These are phyloP conservation scores for Chelmon rostratus DNA, from an alignment of 2,797 vertebrate species.

Conservation along the genomic window DNA sequence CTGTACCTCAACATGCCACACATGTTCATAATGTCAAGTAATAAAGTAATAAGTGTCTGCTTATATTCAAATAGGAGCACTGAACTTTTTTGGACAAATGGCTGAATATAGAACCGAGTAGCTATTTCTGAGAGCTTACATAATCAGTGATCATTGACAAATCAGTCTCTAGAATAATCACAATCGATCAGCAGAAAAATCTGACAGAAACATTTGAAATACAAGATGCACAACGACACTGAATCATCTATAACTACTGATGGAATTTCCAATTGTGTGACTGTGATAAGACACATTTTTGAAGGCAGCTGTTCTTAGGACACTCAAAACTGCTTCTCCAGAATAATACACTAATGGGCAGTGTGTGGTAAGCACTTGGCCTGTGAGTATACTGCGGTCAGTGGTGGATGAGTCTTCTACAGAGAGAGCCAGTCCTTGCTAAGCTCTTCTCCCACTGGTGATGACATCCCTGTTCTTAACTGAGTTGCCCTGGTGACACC, in stretches of 20 bases:
- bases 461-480: conserved; percentile 53
- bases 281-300: not conserved
- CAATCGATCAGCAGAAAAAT: not conserved
- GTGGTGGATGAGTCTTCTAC: conserved; percentile 31
- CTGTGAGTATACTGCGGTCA: conserved; percentile 42
- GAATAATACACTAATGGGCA: conserved; percentile 10
- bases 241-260: not conserved
- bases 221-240: not conserved
- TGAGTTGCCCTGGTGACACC: conserved; percentile 68
- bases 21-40: not conserved
- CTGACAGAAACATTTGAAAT: not conserved
- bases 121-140: not conserved
- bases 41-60: not conserved
- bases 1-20: not conserved
- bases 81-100: not conserved
- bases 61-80: conserved; percentile 15
- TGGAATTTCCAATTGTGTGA: not conserved
- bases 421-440: conserved; percentile 28
- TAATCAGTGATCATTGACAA: not conserved
- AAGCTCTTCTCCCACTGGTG: conserved; percentile 28
- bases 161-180: not conserved
- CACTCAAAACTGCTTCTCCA: conserved; percentile 17
- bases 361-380: conserved; percentile 47
- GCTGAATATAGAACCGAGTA: not conserved
- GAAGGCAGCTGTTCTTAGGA: conserved; percentile 12